Evolutionary conservation across 2,113 vertebrate genomes (phyloP), one percentile per base, ranked within the genome.

Genomic region (Lophotis ruficrista): DNA sequence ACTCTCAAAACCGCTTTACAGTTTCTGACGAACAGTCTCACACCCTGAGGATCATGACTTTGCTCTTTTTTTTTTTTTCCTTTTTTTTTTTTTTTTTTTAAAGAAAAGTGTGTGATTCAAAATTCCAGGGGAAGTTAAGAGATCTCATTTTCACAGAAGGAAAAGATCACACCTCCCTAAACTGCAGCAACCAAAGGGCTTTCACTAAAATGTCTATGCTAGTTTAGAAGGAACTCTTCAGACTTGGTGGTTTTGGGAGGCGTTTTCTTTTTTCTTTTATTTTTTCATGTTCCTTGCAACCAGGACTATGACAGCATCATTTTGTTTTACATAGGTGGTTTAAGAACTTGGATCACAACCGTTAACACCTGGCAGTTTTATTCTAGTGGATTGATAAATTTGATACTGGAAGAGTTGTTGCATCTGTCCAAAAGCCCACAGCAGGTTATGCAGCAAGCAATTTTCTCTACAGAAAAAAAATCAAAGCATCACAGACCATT

Each of bases 191-290:
- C 53, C 35, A 10, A 61, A 90, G 8, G 28, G 62, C 38, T 51
- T 47, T 30, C 65, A 27, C 68, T n/a, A n/a, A 45, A 3, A 5
- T 22, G 50, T 24, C 35, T 43, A 1, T 8, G 6, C 12, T 62
- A 54, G 16, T 47, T 89, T 61, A 58, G 51, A 56, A 80, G 35
- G 33, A 61, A 53, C 14, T 50, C 60, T 20, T 9, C 51, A 71
- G 37, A 14, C 7, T 1, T 61, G 45, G 19, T 65, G 25, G 1
- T 0, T 62, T 45, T 50, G 23, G 10, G 24, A 2, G 1, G 33
- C 37, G 28, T 7, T 16, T 0, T 7, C n/a, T 19, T 35, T 60
- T 65, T 25, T 1, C 12, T 47, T 73, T 83, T 66, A 9, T 38
- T 86, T 95, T 66, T 31, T 21, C 25, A 17, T 15, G 53, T 23